These are phyloP conservation scores for Reticulitermes lucifugus DNA, from an alignment of 2,888 invertebrate genomes.

Conservation along the genomic window DNA sequence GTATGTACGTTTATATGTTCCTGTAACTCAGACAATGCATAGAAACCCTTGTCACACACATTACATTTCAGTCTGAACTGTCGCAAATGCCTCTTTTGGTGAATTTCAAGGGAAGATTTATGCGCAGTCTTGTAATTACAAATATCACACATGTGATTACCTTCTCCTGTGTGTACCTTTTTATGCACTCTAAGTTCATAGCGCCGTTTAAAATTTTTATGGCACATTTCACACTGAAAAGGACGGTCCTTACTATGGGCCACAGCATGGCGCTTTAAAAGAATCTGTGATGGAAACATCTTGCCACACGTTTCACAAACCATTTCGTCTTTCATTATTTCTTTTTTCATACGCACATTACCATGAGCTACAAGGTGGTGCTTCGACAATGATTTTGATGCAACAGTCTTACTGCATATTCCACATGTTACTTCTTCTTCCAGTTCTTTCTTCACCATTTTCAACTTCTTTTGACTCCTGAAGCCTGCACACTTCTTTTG, in stretches of 20 bases:
- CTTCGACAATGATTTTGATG: not conserved
- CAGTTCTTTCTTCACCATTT: too few species aligned
- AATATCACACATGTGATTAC: slow-evolving; percentile 50
- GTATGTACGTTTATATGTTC: slow-evolving; percentile 59
- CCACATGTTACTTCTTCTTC: not conserved
- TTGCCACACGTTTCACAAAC: slow-evolving; percentile 59
- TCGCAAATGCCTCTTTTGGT: slow-evolving; percentile 52
- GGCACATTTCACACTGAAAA: slow-evolving; percentile 50
- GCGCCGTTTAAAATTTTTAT: slow-evolving; percentile 50
- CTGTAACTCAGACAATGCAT: slow-evolving; percentile 65
- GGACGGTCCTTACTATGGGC: slow-evolving; percentile 51
- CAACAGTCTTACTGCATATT: not conserved
- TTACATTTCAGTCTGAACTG: slow-evolving; percentile 62
- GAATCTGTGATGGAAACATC: slow-evolving; percentile 49
- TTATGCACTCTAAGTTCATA: slow-evolving; percentile 49
- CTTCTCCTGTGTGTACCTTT: slow-evolving; percentile 51
- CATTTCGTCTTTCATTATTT: not conserved
- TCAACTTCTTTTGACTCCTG: too few species aligned
- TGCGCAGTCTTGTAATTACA: slow-evolving; percentile 48
- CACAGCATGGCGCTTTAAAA: slow-evolving; percentile 49
- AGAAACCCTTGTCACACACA: slow-evolving; percentile 68
- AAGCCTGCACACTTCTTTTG: too few species aligned
- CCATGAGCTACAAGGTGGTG: not conserved
- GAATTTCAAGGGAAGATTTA: slow-evolving; percentile 47
- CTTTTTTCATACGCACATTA: not conserved